phyloP scores from a whole-genome alignment of 2,888 invertebrate species.

The Cosmia trapezina region DNA sequence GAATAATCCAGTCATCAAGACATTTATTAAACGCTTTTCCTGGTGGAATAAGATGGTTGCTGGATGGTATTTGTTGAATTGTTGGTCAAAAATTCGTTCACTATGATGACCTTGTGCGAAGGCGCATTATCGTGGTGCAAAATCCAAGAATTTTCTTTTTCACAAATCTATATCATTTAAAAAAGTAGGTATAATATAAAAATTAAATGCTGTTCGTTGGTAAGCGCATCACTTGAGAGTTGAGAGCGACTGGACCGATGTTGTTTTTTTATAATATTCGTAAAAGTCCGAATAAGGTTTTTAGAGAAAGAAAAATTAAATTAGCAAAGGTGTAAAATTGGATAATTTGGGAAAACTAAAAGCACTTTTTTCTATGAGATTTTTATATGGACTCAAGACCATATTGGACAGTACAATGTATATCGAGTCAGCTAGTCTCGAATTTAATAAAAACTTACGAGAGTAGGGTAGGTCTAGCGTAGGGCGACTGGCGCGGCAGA shows the following conservation, averaged over 20 bases:
- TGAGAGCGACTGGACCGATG: not conserved
- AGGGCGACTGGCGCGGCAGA: conserved; percentile 89
- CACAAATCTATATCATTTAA: no score
- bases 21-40: no score
- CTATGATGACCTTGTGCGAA: no score
- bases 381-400: no score
- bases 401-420: not conserved
- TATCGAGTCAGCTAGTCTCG: not conserved
- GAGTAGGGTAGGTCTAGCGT: conserved; percentile 90
- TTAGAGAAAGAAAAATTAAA: not conserved
- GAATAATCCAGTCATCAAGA: no score
- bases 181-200: not conserved
- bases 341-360: not conserved
- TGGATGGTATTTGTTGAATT: no score
- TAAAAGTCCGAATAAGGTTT: not conserved
- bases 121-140: no score
- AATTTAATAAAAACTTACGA: conserved; percentile 77
- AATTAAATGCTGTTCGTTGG: not conserved
- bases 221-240: not conserved
- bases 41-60: no score
- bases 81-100: no score
- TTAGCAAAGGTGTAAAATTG: not conserved
- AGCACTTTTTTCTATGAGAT: not conserved
- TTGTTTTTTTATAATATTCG: not conserved
- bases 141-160: no score